Evolutionary conservation across 2,797 vertebrate genomes (phyloP).

Genomic region (Enteromius argenteus): DNA sequence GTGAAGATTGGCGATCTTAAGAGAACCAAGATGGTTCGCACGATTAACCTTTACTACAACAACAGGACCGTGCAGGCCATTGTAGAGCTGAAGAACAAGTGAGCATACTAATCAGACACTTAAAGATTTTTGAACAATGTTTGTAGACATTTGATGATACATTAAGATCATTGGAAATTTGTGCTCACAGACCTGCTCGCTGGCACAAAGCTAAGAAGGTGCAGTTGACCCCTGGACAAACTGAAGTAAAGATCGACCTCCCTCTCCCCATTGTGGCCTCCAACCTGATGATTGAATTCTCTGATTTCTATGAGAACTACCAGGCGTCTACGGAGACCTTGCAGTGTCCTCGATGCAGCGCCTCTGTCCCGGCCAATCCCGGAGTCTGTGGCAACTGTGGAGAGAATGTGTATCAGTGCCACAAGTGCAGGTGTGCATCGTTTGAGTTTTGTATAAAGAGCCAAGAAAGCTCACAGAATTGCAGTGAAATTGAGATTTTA

Average conservation of each 20-base stretch:
- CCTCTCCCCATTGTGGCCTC: conserved; percentile 96
- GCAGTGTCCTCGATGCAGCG: conserved; percentile 97
- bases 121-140: not conserved
- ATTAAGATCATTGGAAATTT: not conserved
- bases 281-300: conserved; percentile 99
- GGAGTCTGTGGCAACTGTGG: conserved; percentile 98
- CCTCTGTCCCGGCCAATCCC: conserved; percentile 96
- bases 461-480: not conserved
- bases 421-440: conserved; percentile 91
- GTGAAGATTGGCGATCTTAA: conserved; percentile 98
- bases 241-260: conserved; percentile 97
- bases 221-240: conserved; percentile 95
- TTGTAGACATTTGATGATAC: not conserved
- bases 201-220: conserved; percentile 99
- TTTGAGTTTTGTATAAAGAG: not conserved
- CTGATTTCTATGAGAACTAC: conserved; percentile 98
- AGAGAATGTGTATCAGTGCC: conserved; percentile 98
- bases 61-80: conserved; percentile 98
- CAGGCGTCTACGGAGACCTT: conserved; percentile 97
- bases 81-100: conserved; percentile 99
- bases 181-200: conserved; percentile 86
- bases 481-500: not conserved
- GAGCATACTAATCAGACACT: conserved; percentile 53
- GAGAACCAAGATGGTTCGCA: conserved; percentile 98
- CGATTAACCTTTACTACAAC: conserved; percentile 98